Percentiles rank a stretch among this genome's conserved stretches.
Conservation (phyloP, 2,888 invertebrate species). For the Melikaiella ostensackeni region DNA sequence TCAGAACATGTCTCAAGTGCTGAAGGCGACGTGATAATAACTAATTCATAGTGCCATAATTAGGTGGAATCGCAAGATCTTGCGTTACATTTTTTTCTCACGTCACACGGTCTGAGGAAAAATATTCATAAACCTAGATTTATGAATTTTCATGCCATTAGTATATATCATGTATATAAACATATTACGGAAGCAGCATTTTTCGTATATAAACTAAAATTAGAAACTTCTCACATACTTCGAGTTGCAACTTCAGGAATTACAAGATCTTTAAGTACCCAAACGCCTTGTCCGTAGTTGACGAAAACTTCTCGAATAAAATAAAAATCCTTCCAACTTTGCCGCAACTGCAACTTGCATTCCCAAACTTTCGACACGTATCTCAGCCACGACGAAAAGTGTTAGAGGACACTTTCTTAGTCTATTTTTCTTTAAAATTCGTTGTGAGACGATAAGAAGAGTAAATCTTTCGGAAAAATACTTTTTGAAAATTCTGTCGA, state of each 20-base stretch:
- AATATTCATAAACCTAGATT: background rate
- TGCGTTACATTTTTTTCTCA: background rate
- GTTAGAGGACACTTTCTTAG: constrained; percentile 4
- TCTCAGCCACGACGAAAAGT: background rate
- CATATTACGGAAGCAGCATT: background rate
- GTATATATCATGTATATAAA: background rate
- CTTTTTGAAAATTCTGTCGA: too few species aligned
- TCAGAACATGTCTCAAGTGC: background rate
- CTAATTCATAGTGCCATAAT: background rate
- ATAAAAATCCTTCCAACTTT: background rate
- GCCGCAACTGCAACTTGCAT: background rate
- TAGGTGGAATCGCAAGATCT: background rate
- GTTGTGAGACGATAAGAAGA: background rate
- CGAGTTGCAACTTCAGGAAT: background rate
- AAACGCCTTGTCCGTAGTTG: background rate
- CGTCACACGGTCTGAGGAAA: background rate
- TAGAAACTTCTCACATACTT: background rate
- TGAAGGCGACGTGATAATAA: background rate
- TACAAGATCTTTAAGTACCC: background rate
- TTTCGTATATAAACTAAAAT: background rate
- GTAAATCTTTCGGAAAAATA: too few species aligned
- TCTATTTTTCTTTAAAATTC: background rate
- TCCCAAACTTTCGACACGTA: constrained; percentile 14
- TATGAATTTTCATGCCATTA: background rate
- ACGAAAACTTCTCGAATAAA: constrained; percentile 18